A percentile compares a stretch with the other conserved stretches of the same genome.
Evolutionary conservation across 2,113 vertebrate genomes (phyloP).

Genomic region (Phalacrocorax pelagicus): DNA sequence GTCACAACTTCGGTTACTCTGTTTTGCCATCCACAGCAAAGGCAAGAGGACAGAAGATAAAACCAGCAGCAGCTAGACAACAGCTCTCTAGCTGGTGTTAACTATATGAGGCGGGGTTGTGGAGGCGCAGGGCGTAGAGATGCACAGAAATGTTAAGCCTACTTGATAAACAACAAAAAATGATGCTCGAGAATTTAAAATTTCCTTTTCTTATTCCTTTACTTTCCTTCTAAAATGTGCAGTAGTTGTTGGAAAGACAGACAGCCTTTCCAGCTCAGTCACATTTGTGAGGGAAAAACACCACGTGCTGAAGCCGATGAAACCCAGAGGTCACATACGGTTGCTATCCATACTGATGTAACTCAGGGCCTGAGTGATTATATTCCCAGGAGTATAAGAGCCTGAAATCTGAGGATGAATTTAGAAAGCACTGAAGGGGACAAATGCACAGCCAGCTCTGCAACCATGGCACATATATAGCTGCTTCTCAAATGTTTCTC

Average conservation of each 20-base stretch:
- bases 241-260: background rate
- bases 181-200: background rate
- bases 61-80: background rate
- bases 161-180: background rate
- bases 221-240: background rate
- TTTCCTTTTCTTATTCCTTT: background rate
- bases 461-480: rapidly evolving
- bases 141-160: background rate
- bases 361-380: background rate
- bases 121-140: background rate
- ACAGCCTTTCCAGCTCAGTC: background rate
- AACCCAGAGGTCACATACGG: background rate
- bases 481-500: background rate
- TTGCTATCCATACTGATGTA: background rate
- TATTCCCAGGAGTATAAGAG: background rate
- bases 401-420: constrained; percentile 6
- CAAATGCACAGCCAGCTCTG: background rate
- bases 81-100: background rate
- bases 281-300: background rate
- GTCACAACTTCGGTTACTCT: background rate
- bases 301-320: background rate
- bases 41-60: background rate
- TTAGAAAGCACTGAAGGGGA: background rate
- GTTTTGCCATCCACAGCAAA: background rate
- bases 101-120: background rate